Percentiles rank a stretch among this genome's conserved stretches.
Evolutionary conservation across 2,888 invertebrate species (phyloP).

Genomic region (Elysia crispata): DNA sequence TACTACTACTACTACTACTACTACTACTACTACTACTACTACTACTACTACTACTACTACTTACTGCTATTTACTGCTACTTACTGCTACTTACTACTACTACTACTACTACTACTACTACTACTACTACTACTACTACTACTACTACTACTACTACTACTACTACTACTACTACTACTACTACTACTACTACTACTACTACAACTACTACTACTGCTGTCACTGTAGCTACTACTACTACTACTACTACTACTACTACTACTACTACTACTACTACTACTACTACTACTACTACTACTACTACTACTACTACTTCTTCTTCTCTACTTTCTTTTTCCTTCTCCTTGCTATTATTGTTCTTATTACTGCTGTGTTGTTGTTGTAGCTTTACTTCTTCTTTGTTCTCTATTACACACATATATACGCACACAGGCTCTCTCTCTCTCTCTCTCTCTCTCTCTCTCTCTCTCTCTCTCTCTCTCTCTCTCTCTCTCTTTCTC

Average conservation of each 20-base stretch:
- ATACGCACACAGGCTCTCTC: too few relatives aligned
- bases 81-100: conserved; percentile 20
- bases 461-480: too few relatives aligned
- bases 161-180: conserved; percentile 26
- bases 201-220: conserved; percentile 20
- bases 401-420: too few relatives aligned
- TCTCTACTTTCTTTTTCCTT: background rate
- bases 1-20: conserved; percentile 9
- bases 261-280: conserved; percentile 16
- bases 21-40: conserved; percentile 9
- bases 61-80: too few relatives aligned
- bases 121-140: conserved; percentile 22
- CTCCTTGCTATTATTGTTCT: background rate
- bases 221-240: too few relatives aligned
- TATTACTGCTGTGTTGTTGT: background rate
- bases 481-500: too few relatives aligned
- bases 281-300: background rate
- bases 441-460: too few relatives aligned
- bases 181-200: conserved; percentile 25
- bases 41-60: conserved; percentile 9
- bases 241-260: conserved; percentile 24
- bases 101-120: conserved; percentile 19
- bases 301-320: background rate
- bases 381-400: too few relatives aligned
- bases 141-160: conserved; percentile 27